Evolutionary conservation across 2,113 vertebrate genomes (phyloP).

Genomic region (Chloroceryle aenea): DNA sequence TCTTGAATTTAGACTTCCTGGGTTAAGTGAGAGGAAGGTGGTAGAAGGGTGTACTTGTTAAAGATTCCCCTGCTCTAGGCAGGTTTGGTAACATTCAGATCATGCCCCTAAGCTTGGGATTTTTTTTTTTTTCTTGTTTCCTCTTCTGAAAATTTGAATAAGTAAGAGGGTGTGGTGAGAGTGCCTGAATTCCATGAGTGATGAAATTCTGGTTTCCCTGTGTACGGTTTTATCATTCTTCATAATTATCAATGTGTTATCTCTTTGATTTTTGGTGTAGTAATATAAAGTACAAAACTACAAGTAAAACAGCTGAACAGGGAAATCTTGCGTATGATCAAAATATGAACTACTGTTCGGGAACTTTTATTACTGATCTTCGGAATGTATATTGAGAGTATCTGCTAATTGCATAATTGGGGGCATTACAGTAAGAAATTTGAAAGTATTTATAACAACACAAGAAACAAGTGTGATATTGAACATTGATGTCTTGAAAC

Average conservation of each 20-base stretch:
- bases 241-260: neutral
- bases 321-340: neutral
- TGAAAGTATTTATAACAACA: neutral
- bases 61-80: neutral
- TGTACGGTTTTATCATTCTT: neutral
- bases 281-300: neutral
- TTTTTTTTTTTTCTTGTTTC: constrained; percentile 38
- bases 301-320: neutral
- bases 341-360: neutral
- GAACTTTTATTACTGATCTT: neutral
- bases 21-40: neutral
- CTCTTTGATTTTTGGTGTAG: neutral
- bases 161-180: constrained; percentile 43
- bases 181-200: neutral
- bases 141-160: constrained; percentile 56
- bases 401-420: neutral
- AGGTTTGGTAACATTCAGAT: constrained; percentile 29
- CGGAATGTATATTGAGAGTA: neutral
- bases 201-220: constrained; percentile 3
- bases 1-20: neutral
- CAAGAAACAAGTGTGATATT: neutral
- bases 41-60: neutral
- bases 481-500: neutral
- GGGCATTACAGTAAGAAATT: neutral
- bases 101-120: constrained; percentile 16